Base-by-base conservation (phyloP, 2,113 vertebrate genomes). In the Sander lucioperca region DNA sequence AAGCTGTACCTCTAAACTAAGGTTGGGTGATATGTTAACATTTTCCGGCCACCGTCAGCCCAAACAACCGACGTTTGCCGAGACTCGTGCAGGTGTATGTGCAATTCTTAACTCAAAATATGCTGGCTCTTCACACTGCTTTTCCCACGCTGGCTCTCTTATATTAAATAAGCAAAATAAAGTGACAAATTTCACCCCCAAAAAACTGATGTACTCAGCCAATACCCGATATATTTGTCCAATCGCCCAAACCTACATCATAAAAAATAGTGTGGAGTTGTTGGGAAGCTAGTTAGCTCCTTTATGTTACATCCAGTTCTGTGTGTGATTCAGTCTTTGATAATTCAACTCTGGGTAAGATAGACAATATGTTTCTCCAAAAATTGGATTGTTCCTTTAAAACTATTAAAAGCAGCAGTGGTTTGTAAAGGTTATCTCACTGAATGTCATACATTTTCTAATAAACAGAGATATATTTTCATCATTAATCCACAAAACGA, bases 351-450 rank as follows among this genome's bases (percentile, higher is more conserved):
- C 15, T 48, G 13, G 57, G 25, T 13, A 54, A 36, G 27, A 27
- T 5, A 3, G 4, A 15, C 5, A 12, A 30, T 30, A 10, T 30
- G 33, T 7, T 7, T 36, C 18, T 50, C 6, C 19, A 18, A 54
- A 43, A 16, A 27, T 4, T 9, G 1, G 1, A 36, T 47, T 0
- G 6, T 68, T 75, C 21, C 16, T 43, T 53, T 36, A 2, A 27
- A 14, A n/a, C 21, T 43, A 39, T 27, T 25, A 7, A 50, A 59
- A 64, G 11, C 36, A 57, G 62, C 19, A 21, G 9, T 66, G 23
- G 23, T 66, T 80, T 59, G 14, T 39, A 54, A 82, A 79, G 39
- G 48, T 77, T 57, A 27, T 75, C 64, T 67, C 5, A 5, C 5
- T 16, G 3, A 69, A 53, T 45, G n/a, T 64, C n/a, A 23, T 73